Evolutionary conservation across 2,888 invertebrate genomes (phyloP), one percentile per base, ranked within the genome.

Genomic region (Heliothis peltigera): DNA sequence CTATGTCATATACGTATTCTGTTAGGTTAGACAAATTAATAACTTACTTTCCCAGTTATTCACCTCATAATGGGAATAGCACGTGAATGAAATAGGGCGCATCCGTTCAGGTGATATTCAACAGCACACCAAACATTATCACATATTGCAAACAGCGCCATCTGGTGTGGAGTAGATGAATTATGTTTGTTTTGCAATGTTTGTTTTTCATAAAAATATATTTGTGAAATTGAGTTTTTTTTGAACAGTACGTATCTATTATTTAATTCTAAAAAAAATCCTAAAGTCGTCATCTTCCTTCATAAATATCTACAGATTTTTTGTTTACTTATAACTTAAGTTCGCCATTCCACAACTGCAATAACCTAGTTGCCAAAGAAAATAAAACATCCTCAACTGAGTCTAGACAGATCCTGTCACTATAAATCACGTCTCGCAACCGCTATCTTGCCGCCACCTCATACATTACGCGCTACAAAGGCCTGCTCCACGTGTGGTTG

Each of bases 401-500:
- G 46, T 47, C 57, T 65, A 60, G 47, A 61, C 66, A 61, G 28
- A 22, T 17, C 48, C 47, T 49, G 48, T 12, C 58, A 68, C n/a
- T 21, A 66, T 76, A 80, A 80, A 80, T 78, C 71, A 66, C 55
- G 0, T 6, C 6, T 12, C 48, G 6, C 8, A 58, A 62, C 57
- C 67, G 47, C 70, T 57, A 74, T 71, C 69, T 75, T 58, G 18
- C 25, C 18, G 7, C 18, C 7, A 17, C 42, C 47, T 32, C 57
- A 70, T 77, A 61, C 67, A 69, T 75, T 73, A 75, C 69, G 15
- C 47, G 67, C 6, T 61, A 72, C 71, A 63, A 77, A 70, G 80
- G 55, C 65, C 10, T 10, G 44, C 44, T 60, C 69, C 73, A 73
- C 73, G 66, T 82, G 82, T 80, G 82, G 82, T 69, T 48, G 32